These are phyloP conservation scores for Argyrosomus japonicus DNA, from an alignment of 2,113 vertebrate species.

Conservation along the genomic window DNA sequence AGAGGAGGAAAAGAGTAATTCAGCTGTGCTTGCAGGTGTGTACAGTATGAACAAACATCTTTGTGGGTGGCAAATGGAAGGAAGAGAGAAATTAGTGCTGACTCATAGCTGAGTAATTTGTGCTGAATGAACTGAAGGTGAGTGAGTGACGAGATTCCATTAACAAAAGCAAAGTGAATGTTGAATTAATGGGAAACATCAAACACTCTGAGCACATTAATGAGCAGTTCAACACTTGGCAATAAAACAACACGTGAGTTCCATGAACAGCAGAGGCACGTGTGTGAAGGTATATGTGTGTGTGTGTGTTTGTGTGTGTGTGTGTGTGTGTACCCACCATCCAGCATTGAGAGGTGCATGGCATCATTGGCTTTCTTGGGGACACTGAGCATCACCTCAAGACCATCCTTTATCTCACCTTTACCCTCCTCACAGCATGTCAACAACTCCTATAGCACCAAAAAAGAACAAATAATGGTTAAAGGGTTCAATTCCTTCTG, in stretches of 20 bases:
- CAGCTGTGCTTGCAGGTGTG: not conserved
- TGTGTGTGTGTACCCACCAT: slow-evolving; percentile 84
- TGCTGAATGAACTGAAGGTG: not conserved
- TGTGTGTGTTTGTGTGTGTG: not conserved
- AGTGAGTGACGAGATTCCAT: not conserved
- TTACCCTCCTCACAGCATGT: slow-evolving; percentile 99
- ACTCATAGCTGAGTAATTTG: slow-evolving; percentile 35
- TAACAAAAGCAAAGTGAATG: not conserved
- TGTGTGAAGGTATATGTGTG: not conserved
- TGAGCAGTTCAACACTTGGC: not conserved
- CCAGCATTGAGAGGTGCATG: slow-evolving; percentile 99
- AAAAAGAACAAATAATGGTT: not conserved
- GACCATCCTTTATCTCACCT: slow-evolving; percentile 98
- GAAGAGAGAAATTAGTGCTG: slow-evolving; percentile 14
- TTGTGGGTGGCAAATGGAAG: slow-evolving; percentile 30
- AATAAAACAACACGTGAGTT: not conserved
- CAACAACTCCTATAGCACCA: slow-evolving; percentile 89
- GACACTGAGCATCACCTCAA: slow-evolving; percentile 99
- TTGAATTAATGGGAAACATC: not conserved
- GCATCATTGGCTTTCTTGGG: slow-evolving; percentile 99
- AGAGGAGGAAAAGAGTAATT: slow-evolving; percentile 1
- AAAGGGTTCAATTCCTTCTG: not conserved
- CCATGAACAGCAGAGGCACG: not conserved
- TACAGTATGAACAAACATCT: slow-evolving; percentile 15
- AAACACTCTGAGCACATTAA: not conserved